phyloP scores from a whole-genome alignment of 2,888 invertebrate genomes.

The Chironomus riparius region DNA sequence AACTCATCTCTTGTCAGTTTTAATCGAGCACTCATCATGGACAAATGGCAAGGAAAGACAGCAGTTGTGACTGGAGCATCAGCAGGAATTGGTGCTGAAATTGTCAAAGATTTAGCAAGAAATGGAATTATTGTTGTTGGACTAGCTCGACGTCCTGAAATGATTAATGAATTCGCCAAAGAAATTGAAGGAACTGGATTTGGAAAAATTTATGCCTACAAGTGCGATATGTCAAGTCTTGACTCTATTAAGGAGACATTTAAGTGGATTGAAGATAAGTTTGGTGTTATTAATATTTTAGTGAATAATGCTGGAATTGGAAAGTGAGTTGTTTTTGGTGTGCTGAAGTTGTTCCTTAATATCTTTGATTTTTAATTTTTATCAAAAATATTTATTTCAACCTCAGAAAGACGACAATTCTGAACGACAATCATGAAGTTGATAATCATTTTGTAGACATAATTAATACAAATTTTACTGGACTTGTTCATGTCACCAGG shows the following conservation, averaged over 20 bases:
- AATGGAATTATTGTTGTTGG: conserved; percentile 48
- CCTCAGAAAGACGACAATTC: not conserved
- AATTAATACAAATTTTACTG: conserved; percentile 45
- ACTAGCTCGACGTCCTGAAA: conserved; percentile 43
- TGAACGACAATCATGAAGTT: not conserved
- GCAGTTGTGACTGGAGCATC: conserved; percentile 56
- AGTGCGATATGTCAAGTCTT: conserved; percentile 48
- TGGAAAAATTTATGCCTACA: conserved; percentile 38
- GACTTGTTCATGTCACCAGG: conserved; percentile 43
- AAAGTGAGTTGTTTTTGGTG: conserved; percentile 25
- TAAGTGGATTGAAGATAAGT: conserved; percentile 43
- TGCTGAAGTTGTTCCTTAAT: too few species aligned
- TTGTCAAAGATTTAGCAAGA: conserved; percentile 40
- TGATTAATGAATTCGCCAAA: conserved; percentile 36
- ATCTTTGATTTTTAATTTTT: too few species aligned
- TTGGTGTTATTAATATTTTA: conserved; percentile 48
- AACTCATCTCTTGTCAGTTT: too few species aligned
- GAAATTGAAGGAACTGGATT: conserved; percentile 30
- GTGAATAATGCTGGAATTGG: conserved; percentile 51
- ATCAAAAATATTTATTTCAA: not conserved
- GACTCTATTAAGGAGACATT: conserved; percentile 48
- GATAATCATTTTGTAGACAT: conserved; percentile 34
- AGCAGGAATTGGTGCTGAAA: conserved; percentile 48
- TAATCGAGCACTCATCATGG: not conserved
- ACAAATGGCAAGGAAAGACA: conserved; percentile 33